Evolutionary conservation across 2,113 vertebrate genomes (phyloP).

Genomic region (Chaetodon trifascialis): DNA sequence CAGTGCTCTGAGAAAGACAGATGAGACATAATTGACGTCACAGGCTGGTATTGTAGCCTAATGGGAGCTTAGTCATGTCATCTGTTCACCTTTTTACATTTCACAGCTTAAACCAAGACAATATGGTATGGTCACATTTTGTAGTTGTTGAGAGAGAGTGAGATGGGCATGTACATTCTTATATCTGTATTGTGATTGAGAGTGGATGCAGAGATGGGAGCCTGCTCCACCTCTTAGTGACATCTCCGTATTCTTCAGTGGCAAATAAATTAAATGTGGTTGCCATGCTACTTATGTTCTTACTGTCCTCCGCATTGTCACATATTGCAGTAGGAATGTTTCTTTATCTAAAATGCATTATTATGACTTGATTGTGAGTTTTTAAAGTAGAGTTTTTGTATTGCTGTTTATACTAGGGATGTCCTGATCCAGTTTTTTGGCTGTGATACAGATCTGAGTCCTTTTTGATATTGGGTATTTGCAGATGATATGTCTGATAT

Average conservation of each 20-base stretch:
- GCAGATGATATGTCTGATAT: no score
- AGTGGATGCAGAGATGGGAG: background rate
- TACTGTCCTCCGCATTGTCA: background rate
- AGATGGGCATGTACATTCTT: background rate
- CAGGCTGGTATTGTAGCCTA: conserved; percentile 21
- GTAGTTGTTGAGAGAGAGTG: background rate
- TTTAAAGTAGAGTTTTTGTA: background rate
- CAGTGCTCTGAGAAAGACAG: background rate
- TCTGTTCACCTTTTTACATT: conserved; percentile 11
- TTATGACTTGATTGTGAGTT: background rate
- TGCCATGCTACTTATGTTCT: background rate
- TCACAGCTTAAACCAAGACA: conserved; percentile 6
- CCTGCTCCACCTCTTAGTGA: background rate
- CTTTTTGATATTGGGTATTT: no score
- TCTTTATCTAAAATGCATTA: background rate
- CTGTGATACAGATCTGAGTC: background rate
- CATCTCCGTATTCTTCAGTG: background rate
- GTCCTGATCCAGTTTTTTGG: background rate
- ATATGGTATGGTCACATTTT: background rate
- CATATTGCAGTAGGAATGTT: background rate
- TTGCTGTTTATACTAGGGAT: background rate
- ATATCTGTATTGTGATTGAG: background rate
- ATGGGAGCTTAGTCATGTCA: conserved; percentile 11
- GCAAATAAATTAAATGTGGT: background rate
- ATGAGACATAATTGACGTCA: conserved; percentile 19